A percentile compares a stretch with the other conserved stretches of the same genome.
Conservation (phyloP, 2,797 vertebrate genomes). For the Emydoidea blandingii region DNA sequence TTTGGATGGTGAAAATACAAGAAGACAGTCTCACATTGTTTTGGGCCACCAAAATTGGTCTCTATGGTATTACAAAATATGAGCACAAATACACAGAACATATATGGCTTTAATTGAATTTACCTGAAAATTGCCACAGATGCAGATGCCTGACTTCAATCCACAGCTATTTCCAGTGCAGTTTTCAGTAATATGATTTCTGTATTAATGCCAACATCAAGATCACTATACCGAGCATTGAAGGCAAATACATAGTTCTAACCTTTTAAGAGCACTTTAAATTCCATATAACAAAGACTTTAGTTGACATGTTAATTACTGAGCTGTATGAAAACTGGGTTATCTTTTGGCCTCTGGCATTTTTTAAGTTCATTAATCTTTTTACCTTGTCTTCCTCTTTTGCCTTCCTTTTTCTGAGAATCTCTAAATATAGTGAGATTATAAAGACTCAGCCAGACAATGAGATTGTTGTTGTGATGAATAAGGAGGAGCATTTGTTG, state of each 20-base stretch:
- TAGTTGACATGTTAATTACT: conserved; percentile 65
- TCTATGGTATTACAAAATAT: too few species aligned
- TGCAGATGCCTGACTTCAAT: not conserved
- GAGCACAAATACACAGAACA: not conserved
- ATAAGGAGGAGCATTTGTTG: not conserved
- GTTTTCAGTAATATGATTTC: not conserved
- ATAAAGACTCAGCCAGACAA: conserved; percentile 11
- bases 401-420: conserved; percentile 50
- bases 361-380: conserved; percentile 65
- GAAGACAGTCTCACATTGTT: too few species aligned
- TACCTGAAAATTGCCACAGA: not conserved
- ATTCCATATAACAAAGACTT: conserved; percentile 59
- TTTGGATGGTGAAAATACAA: too few species aligned
- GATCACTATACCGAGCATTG: conserved; percentile 40
- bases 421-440: conserved; percentile 36
- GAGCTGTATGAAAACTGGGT: conserved; percentile 64
- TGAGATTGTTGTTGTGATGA: not conserved
- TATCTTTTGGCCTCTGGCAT: conserved; percentile 62
- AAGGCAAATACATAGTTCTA: conserved; percentile 64
- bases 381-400: conserved; percentile 50
- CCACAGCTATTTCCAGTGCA: not conserved
- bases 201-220: not conserved
- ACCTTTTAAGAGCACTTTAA: conserved; percentile 62
- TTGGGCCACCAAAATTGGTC: too few species aligned
- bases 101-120: not conserved